Evolutionary conservation across 2,113 vertebrate species (phyloP).

Genomic region (Plecotus auritus): DNA sequence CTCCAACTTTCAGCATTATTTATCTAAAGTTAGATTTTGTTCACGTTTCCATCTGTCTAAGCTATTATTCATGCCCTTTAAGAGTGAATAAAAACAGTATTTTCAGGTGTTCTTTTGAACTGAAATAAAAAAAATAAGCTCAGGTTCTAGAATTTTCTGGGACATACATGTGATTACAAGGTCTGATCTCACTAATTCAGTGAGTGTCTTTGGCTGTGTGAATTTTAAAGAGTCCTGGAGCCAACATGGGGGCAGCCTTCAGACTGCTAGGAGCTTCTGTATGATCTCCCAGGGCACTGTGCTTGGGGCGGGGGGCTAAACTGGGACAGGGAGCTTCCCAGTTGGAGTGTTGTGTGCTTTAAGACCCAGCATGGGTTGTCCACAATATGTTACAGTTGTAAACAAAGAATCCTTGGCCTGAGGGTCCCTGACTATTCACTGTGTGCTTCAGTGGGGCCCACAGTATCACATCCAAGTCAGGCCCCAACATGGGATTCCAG

Average conservation of each 20-base stretch:
- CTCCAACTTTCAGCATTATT: rapidly evolving
- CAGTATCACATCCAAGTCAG: background rate
- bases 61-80: background rate
- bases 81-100: background rate
- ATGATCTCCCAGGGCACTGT: background rate
- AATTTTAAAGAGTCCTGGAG: background rate
- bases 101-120: background rate
- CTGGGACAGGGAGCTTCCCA: background rate
- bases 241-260: background rate
- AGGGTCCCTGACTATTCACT: background rate
- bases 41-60: background rate
- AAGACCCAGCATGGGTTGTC: background rate
- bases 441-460: background rate
- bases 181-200: background rate
- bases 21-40: background rate
- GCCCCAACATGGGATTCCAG: background rate
- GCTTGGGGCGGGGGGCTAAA: background rate
- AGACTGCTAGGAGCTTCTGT: background rate
- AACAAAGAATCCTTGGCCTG: background rate
- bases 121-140: background rate
- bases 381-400: rapidly evolving
- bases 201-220: background rate
- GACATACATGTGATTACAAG: background rate
- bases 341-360: background rate
- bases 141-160: background rate